phyloP scores from a whole-genome alignment of 2,113 vertebrate species.

The Charina bottae region DNA sequence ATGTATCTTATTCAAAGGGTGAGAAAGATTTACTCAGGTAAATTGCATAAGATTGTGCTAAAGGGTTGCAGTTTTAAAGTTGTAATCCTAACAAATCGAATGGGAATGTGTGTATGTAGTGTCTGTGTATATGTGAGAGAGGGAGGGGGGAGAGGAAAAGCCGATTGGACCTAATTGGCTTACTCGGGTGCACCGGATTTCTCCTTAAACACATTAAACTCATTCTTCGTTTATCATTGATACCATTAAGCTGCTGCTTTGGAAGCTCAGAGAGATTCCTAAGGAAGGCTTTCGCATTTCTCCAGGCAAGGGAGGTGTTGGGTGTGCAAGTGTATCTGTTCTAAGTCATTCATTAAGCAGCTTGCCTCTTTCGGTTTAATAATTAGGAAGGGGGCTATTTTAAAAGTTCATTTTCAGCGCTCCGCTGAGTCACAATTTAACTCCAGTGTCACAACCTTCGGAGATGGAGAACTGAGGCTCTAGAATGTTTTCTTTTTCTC shows the following conservation, averaged over 20 bases:
- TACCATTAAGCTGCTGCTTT: neutral
- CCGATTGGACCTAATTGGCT: neutral
- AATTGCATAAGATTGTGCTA: neutral
- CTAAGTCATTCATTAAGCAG: slow-evolving; percentile 19
- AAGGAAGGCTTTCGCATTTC: neutral
- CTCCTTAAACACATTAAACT: neutral
- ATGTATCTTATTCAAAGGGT: neutral
- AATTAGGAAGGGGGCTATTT: slow-evolving; percentile 16
- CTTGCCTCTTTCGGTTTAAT: neutral
- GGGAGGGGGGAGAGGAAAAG: neutral
- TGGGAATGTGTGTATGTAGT: neutral
- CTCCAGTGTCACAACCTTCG: neutral
- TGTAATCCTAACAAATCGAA: neutral
- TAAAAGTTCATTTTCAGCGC: slow-evolving; percentile 23
- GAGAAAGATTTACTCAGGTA: neutral
- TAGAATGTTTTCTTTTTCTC: neutral
- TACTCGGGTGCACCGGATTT: neutral
- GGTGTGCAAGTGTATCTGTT: neutral
- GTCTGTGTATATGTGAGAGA: neutral
- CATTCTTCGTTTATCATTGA: neutral
- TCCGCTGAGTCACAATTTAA: neutral
- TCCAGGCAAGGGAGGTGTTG: neutral
- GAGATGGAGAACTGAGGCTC: neutral
- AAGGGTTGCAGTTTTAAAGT: neutral
- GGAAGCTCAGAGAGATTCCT: neutral